Base-by-base conservation (phyloP, 2,888 invertebrate genomes). In the Papilio gigon region DNA sequence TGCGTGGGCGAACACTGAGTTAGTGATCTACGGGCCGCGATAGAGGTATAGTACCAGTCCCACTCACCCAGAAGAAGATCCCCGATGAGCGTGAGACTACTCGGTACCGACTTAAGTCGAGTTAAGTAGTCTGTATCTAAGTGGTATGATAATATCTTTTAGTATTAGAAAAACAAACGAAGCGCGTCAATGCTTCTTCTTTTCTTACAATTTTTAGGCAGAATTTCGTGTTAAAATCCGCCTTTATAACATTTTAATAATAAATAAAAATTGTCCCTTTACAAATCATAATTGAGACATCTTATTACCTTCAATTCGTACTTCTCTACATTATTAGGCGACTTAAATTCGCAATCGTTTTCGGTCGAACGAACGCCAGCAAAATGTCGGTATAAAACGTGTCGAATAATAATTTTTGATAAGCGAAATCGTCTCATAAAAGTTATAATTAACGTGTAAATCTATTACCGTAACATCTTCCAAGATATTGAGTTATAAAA, bases 401-500 rank as follows among this genome's bases (percentile, higher is more conserved):
- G 65, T 67, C 68, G 68, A 72, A 75, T 76, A 75, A 73, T 73
- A 74, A 73, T 75, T 78, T 74, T 73, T 75, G 77, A 80, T 79
- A 79, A 80, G 76, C 78, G 74, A 77, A 77, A 73, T 76, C 79
- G 74, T 76, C 76, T 71, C 74, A 70, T 75, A 75, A 83, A 85
- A 87, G 81, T 87, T 86, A 84, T 87, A 88, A 87, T 86, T 87
- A 84, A 84, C 80, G 83, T 80, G 77, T 84, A 87, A 88, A 87
- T 85, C 87, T 89, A 86, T 86, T 86, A 87, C 83, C 83, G 82
- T 80, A 80, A 80, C 82, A 77, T 79, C 79, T 82, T 79, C 73
- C 73, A 81, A 78, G 83, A 84, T 86, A 89, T 88, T 87, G 85
- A 86, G 86, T 85, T 87, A 83, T 89, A 89, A 90, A 85, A 88